Evolutionary conservation across 1,140 invertebrate species (phyloP).

Genomic region (Periplaneta americana): DNA sequence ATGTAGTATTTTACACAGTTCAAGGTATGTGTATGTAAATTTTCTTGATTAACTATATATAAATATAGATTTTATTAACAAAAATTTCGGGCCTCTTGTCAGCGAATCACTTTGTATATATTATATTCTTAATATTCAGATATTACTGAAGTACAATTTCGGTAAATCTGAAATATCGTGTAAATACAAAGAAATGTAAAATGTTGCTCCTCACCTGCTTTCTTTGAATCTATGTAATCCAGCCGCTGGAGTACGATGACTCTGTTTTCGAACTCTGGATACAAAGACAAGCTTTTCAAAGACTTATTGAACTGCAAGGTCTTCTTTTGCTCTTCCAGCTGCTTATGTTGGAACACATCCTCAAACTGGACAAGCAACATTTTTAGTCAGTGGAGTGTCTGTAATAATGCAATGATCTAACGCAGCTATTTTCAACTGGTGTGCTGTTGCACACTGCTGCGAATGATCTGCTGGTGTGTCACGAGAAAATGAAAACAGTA

Average conservation of each 20-base stretch:
- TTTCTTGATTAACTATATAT: too few relatives aligned
- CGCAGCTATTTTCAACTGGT: too few relatives aligned
- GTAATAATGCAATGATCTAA: too few relatives aligned
- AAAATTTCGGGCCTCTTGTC: too few relatives aligned
- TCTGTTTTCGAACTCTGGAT: conserved; percentile 84
- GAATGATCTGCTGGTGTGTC: too few relatives aligned
- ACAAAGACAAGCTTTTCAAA: conserved; percentile 75
- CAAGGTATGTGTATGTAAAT: too few relatives aligned
- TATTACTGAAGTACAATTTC: not conserved
- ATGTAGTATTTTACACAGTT: too few relatives aligned
- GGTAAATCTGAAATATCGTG: not conserved
- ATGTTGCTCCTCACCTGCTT: conserved; percentile 46
- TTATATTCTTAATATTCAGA: not conserved
- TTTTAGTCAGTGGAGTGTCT: too few relatives aligned
- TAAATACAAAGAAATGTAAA: not conserved
- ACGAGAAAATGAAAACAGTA: too few relatives aligned
- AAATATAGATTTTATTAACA: too few relatives aligned
- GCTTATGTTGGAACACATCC: conserved; percentile 62
- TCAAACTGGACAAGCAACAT: conserved; percentile 52
- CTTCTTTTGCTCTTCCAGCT: conserved; percentile 63
- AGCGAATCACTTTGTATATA: too few relatives aligned
- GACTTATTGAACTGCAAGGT: conserved; percentile 72
- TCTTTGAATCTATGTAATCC: conserved; percentile 65
- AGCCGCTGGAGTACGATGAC: conserved; percentile 76
- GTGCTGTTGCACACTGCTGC: too few relatives aligned